Base-by-base conservation (phyloP, 2,113 vertebrate genomes). In the Limanda limanda region DNA sequence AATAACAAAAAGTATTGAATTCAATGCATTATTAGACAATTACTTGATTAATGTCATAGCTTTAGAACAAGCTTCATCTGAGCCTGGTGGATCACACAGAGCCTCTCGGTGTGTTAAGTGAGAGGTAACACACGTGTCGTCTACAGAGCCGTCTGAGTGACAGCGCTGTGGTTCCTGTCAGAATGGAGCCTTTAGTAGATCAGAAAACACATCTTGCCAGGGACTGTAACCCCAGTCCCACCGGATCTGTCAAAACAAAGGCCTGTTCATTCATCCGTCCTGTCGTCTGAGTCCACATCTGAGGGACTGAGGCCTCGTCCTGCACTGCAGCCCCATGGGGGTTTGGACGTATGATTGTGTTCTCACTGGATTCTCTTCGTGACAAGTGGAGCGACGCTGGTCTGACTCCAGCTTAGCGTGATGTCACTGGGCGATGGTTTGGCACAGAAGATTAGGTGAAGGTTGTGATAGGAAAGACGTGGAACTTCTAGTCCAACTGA, bases 171-270 rank as follows among this genome's bases (percentile, higher is more conserved):
- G 64, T 76, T 75, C 20, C 72, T 57, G 17, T 58, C 74, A 13
- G 35, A 20, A 42, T 8, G 40, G 11, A 42, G 54, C 47, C 48
- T 61, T 61, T 6, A 72, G 68, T 77, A 85, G 74, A 81, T 81
- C 74, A 86, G 67, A 86, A 77, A 75, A 66, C 78, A 67, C 72
- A 76, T 74, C 69, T 67, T 42, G 40, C 58, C 62, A 15, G 61
- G 31, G 74, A 86, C 70, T 45, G 72, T 73, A 68, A 76, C 81
- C 83, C 68, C 75, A 47, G 76, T 86, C 88, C 85, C 85, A 6
- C 5, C 3, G 76, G 81, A 42, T 88, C 79, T 64, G 85, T 90
- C 88, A 86, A 85, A 87, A 87, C 81, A 87, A 86, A 91, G 81
- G 65, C 74, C 76, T 73, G 86, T 37, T 84, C 85, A 86, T 71